A percentile compares a stretch with the other conserved stretches of the same genome.
phyloP scores from a whole-genome alignment of 2,113 vertebrate species.

The Cephalopterus ornatus region DNA sequence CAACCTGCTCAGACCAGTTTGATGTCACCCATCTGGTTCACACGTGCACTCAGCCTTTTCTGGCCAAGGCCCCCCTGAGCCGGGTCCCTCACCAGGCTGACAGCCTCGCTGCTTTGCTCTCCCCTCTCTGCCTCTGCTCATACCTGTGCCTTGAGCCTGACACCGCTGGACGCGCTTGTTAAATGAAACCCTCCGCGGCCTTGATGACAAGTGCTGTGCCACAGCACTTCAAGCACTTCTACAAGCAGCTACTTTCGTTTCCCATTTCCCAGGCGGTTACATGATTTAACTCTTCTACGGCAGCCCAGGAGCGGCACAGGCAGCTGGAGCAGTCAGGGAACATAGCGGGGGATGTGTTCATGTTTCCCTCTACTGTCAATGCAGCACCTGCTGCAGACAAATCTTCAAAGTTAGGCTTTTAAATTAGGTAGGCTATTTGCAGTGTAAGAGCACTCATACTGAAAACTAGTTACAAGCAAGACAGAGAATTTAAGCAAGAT shows the following conservation, averaged over 20 bases:
- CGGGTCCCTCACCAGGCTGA: not conserved
- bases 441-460: not conserved
- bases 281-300: conserved; percentile 23
- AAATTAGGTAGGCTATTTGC: not conserved
- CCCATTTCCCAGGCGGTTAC: conserved; percentile 18
- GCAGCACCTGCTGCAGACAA: not conserved
- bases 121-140: not conserved
- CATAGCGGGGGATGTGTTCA: not conserved
- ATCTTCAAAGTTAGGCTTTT: not conserved
- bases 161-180: not conserved
- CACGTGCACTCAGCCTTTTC: not conserved
- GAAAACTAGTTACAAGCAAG: not conserved
- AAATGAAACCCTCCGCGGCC: not conserved
- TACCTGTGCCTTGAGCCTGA: not conserved
- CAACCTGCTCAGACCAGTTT: not conserved
- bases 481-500: not conserved
- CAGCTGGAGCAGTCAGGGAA: not conserved
- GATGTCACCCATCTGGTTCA: not conserved
- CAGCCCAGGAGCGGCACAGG: not conserved
- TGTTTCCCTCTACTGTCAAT: not conserved
- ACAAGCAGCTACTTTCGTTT: conserved; percentile 48
- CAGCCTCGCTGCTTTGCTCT: not conserved
- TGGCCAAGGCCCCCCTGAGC: not conserved
- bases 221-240: not conserved
- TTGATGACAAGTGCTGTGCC: not conserved